Evolutionary conservation across 1,140 invertebrate species (phyloP).

Genomic region (Scaptomyza graminum): DNA sequence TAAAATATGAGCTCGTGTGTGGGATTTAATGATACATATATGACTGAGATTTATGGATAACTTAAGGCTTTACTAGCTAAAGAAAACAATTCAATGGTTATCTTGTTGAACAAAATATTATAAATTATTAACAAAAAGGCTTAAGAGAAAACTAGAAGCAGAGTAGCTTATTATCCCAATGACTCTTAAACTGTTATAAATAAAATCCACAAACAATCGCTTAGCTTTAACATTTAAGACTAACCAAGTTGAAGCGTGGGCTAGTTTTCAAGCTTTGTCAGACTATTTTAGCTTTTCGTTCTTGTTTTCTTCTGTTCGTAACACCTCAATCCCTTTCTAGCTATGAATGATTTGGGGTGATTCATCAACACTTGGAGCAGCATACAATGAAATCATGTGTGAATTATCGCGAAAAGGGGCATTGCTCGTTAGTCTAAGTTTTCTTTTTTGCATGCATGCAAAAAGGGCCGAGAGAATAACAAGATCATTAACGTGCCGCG

Average conservation of each 20-base stretch:
- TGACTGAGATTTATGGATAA: neutral
- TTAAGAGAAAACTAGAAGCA: no score
- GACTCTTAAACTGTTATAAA: no score
- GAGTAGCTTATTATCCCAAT: no score
- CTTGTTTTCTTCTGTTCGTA: neutral
- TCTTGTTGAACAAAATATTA: no score
- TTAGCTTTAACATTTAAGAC: no score
- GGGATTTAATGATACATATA: neutral
- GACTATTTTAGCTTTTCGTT: neutral
- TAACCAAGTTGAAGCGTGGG: no score
- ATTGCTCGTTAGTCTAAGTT: constrained; percentile 57
- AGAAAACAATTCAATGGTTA: neutral
- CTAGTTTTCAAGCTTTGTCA: no score
- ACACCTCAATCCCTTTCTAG: neutral
- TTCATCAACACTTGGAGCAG: constrained; percentile 36
- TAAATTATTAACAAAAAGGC: no score
- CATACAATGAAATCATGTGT: constrained; percentile 45
- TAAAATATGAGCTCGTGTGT: neutral
- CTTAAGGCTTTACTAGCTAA: neutral
- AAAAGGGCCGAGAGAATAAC: constrained; percentile 71
- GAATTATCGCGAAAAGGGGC: constrained; percentile 47
- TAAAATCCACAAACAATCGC: no score
- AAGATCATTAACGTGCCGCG: constrained; percentile 78
- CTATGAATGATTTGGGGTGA: constrained; percentile 45
- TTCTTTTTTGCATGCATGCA: constrained; percentile 8